Evolutionary conservation across 2,888 invertebrate species (phyloP).

Genomic region (Helicoverpa assulta): DNA sequence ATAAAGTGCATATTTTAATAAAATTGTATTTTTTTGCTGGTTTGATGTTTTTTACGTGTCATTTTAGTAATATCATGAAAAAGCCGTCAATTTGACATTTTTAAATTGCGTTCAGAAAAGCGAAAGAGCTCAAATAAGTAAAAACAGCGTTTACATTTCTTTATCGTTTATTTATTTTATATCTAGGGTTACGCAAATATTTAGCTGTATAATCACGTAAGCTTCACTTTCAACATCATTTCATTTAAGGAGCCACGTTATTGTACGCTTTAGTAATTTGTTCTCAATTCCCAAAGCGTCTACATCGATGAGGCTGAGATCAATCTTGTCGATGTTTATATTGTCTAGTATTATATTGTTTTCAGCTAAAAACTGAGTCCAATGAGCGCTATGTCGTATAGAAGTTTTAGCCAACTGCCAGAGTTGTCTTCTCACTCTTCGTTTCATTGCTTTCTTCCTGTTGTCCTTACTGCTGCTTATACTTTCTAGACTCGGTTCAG

Average conservation of each 20-base stretch:
- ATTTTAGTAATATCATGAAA: neutral
- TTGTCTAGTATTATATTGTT: conserved; percentile 69
- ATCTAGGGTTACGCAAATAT: no score
- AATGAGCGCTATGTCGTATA: conserved; percentile 63
- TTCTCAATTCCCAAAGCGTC: conserved; percentile 69
- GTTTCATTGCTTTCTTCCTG: conserved; percentile 60
- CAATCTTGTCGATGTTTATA: conserved; percentile 69
- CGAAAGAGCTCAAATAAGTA: neutral
- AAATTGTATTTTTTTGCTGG: neutral
- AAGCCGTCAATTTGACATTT: neutral
- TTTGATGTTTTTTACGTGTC: neutral
- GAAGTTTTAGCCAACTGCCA: conserved; percentile 67
- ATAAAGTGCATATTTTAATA: neutral
- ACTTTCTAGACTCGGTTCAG: conserved; percentile 41
- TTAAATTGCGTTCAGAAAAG: neutral
- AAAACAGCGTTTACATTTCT: neutral
- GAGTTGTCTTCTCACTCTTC: conserved; percentile 61
- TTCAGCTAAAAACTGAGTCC: conserved; percentile 61
- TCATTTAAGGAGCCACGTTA: conserved; percentile 69
- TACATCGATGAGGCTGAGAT: conserved; percentile 67
- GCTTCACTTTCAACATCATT: neutral
- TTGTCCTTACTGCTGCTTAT: conserved; percentile 6
- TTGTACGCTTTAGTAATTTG: conserved; percentile 64
- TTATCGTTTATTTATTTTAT: no score
- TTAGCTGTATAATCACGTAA: neutral